Conservation (phyloP, 2,113 vertebrate genomes). For the Neolamprologus tretocephalus region DNA sequence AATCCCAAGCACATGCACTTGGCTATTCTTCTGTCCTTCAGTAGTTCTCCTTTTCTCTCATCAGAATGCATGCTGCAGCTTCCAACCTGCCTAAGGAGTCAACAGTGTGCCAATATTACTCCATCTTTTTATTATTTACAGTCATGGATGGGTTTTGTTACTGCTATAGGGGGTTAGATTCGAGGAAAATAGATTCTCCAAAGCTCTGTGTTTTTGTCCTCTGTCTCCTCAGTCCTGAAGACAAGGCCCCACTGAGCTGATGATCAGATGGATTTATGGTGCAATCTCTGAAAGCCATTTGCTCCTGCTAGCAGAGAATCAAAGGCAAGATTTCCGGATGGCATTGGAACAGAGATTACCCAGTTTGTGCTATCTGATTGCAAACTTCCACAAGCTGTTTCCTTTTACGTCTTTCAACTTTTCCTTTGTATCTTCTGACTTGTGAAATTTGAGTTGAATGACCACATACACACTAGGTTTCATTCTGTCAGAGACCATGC, state of each 20-base stretch:
- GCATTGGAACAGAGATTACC: slow-evolving; percentile 67
- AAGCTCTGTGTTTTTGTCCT: slow-evolving; percentile 20
- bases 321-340: slow-evolving; percentile 70
- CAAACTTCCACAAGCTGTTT: slow-evolving; percentile 63
- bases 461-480: neutral
- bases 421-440: slow-evolving; percentile 3
- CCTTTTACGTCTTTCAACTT: slow-evolving; percentile 27
- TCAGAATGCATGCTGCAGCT: neutral
- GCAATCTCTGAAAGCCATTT: slow-evolving; percentile 67
- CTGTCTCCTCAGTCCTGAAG: slow-evolving; percentile 20
- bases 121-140: slow-evolving; percentile 38
- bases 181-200: slow-evolving; percentile 10
- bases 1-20: neutral
- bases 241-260: slow-evolving; percentile 40
- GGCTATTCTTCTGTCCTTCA: neutral
- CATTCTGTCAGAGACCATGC: neutral
- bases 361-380: slow-evolving; percentile 66
- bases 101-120: slow-evolving; percentile 18
- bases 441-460: neutral
- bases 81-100: slow-evolving; percentile 31
- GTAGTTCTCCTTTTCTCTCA: slow-evolving; percentile 5
- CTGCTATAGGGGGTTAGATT: slow-evolving; percentile 12
- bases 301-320: slow-evolving; percentile 60
- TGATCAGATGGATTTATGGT: slow-evolving; percentile 55
- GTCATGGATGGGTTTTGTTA: slow-evolving; percentile 30